phyloP scores from a whole-genome alignment of 2,113 vertebrate species.

The Callospermophilus lateralis region DNA sequence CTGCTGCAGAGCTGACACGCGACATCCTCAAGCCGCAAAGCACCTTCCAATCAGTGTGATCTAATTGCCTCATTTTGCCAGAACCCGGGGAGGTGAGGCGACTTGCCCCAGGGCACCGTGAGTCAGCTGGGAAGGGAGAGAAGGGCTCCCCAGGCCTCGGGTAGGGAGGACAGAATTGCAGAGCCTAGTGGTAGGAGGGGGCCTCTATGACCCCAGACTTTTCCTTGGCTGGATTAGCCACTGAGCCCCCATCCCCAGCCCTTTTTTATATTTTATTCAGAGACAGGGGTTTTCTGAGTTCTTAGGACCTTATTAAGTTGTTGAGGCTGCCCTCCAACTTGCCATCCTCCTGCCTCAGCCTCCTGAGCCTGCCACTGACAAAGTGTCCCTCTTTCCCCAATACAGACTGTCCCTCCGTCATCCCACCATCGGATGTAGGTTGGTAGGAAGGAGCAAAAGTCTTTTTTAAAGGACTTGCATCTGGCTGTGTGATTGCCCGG shows the following conservation, averaged over 20 bases:
- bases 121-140: neutral
- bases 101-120: conserved; percentile 5
- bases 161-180: neutral
- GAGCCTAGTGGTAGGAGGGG: neutral
- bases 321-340: too few species aligned
- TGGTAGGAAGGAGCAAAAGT: neutral
- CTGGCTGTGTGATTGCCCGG: neutral
- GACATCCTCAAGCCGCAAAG: conserved; percentile 64
- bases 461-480: neutral
- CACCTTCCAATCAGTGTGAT: conserved; percentile 66
- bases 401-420: neutral
- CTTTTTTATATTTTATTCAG: too few species aligned
- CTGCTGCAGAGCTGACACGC: conserved; percentile 68
- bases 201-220: neutral
- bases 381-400: neutral
- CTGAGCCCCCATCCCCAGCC: too few species aligned
- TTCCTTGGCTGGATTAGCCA: neutral
- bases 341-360: too few species aligned
- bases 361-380: too few species aligned
- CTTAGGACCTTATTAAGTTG: too few species aligned
- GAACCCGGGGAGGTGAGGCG: conserved; percentile 51
- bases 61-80: conserved; percentile 77
- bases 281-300: too few species aligned
- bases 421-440: neutral
- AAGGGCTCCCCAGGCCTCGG: too few species aligned